Base-by-base conservation (phyloP, 2,797 vertebrate genomes). In the Girardinus metallicus region DNA sequence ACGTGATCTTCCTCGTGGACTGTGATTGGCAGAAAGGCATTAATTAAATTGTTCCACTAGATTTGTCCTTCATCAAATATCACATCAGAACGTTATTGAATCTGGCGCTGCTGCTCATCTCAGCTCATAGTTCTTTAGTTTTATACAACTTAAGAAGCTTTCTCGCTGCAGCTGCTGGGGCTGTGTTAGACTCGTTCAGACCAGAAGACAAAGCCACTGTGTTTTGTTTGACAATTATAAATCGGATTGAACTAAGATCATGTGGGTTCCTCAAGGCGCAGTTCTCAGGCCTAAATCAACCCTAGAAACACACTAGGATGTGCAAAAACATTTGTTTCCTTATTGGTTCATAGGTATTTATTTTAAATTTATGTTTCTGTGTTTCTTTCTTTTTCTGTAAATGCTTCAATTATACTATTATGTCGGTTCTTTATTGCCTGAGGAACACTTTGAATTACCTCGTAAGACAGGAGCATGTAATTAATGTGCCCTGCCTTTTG, bases 71-170 rank as follows among this genome's bases (percentile, higher is more conserved):
- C 47, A 68, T 83, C 86, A 79, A 83, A 70, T 79, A 82, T 89
- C 77, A 86, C 77, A 83, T 83, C 73, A 76, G 51, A 57, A 77
- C 78, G 85, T 92, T 89, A 89, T 94, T 91, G n/a, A n/a, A n/a
- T n/a, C n/a, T n/a, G n/a, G n/a, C n/a, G n/a, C n/a, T n/a, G n/a
- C n/a, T n/a, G 80, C 77, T 80, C 82, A 62, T 62, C 60, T 34
- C 60, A 34, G n/a, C 29, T 62, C 15, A 34, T 39, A 21, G 16
- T 66, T 16, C 34, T 66, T 39, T 11, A 66, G 62, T 66, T 66
- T 66, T 66, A 18, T 39, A 23, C 16, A 11, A 39, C 7, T 21
- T 23, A 23, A 66, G 36, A 34, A 43, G 36, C 18, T 18, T 23
- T 18, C 18, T 70, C 41, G 1, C 41, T 26, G 23, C 39, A 70